Evolutionary conservation across 2,113 vertebrate species (phyloP), one percentile per base, ranked within the genome.

Genomic region (Morone chrysops): DNA sequence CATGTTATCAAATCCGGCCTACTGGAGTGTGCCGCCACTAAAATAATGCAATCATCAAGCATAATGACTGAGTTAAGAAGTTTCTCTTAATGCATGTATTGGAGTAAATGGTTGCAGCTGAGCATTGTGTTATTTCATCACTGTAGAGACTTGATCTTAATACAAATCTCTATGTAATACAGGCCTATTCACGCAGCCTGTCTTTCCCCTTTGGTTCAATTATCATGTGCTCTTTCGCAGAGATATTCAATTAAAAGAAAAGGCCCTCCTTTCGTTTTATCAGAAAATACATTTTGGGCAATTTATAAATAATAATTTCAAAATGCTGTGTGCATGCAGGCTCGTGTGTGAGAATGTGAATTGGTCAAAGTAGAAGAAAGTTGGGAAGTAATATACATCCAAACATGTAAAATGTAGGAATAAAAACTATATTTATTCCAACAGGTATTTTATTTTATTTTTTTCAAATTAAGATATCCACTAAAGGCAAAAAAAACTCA

Each of bases 31-130:
- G 90, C 90, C 89, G 38, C 82, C 88, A 70, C 87, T 89, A 89
- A 92, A 93, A 93, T 94, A 94, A 94, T 91, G 87, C 87, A 92
- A 92, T 89, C 90, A 92, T 92, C 83, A 94, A 87, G 82, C 82
- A 85, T 86, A 94, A 93, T 88, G 89, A 92, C 82, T 57, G 78
- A 86, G 91, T 89, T 87, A 76, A 84, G 84, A 94, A 89, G 87
- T 94, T 92, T 87, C 78, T 88, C 87, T 88, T 87, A 90, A 75
- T 89, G 90, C 86, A 79, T 82, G 81, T 81, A 83, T 87, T 12
- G 17, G 83, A 89, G 89, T 78, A 77, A 92, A 88, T 71, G 92
- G 81, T 86, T 91, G 81, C 88, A 83, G 93, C 79, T 65, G 70
- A 83, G 86, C 88, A 89, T 93, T 94, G 93, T 93, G 90, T 83